Evolutionary conservation across 2,888 invertebrate species (phyloP).

Genomic region (Dinocampus coccinellae): DNA sequence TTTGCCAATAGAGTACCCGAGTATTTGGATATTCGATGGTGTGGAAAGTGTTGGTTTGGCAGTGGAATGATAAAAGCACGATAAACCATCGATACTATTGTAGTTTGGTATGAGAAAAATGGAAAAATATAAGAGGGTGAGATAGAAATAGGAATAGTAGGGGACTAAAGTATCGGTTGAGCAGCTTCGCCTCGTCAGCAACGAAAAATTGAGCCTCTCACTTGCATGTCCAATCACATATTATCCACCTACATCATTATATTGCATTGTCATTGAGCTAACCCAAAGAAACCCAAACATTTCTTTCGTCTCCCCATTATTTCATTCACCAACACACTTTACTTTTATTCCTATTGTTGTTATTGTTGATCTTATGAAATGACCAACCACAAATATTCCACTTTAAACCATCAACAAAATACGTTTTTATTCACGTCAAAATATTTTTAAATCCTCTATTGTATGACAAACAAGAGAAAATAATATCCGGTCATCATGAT

Average conservation of each 20-base stretch:
- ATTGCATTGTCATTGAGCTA: slow-evolving; percentile 53
- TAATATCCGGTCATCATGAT: neutral
- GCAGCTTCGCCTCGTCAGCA: neutral
- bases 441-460: neutral
- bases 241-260: too few relatives aligned
- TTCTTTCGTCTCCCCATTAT: slow-evolving; percentile 30
- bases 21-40: slow-evolving; percentile 39
- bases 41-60: slow-evolving; percentile 50
- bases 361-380: slow-evolving; percentile 14
- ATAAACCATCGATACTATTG: slow-evolving; percentile 50
- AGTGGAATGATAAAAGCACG: slow-evolving; percentile 59
- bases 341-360: too few relatives aligned
- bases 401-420: too few relatives aligned
- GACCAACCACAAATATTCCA: neutral
- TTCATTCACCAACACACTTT: too few relatives aligned
- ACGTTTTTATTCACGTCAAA: too few relatives aligned
- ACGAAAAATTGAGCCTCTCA: too few relatives aligned
- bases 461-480: neutral
- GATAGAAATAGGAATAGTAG: neutral
- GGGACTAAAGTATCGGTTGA: slow-evolving; percentile 47
- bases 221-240: too few relatives aligned
- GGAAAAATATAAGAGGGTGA: neutral
- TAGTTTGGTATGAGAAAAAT: neutral
- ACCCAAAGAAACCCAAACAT: slow-evolving; percentile 49
- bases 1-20: slow-evolving; percentile 36